Evolutionary conservation across 30 jellyfish, hydroid and myxozoan genomes (phyloP).

Genomic region (Cassiopea andromeda): DNA sequence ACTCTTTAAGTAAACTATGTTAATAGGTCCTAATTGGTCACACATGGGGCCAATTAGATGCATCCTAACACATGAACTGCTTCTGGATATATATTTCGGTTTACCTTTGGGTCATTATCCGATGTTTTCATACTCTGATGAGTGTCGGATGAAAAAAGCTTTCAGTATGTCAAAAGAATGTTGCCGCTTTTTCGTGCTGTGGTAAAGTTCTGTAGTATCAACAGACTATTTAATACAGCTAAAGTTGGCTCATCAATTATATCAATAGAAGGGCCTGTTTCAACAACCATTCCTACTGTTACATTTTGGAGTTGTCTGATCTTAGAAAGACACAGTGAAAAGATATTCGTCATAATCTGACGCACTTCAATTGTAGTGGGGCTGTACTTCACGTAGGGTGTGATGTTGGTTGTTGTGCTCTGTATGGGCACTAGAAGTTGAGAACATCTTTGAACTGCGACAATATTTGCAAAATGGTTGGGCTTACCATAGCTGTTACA

Average conservation of each 20-base stretch:
- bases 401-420: not conserved
- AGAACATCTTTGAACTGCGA: not conserved
- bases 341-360: conserved; percentile 11
- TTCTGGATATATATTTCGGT: too few species aligned
- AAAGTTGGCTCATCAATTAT: conserved; percentile 19
- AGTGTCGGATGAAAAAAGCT: too few species aligned
- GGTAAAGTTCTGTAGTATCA: too few species aligned
- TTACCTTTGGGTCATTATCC: too few species aligned
- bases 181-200: too few species aligned
- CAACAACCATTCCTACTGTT: conserved; percentile 6
- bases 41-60: too few species aligned
- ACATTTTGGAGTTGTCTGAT: conserved; percentile 8
- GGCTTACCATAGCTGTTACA: not conserved
- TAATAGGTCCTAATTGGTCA: too few species aligned
- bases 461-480: not conserved
- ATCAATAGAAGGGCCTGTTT: conserved; percentile 36
- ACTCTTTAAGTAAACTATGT: too few species aligned
- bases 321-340: conserved; percentile 19
- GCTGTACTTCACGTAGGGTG: not conserved
- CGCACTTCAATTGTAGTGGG: not conserved
- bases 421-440: not conserved
- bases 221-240: not conserved
- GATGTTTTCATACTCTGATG: too few species aligned
- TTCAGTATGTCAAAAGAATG: too few species aligned
- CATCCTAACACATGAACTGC: too few species aligned